Base-by-base conservation (phyloP, 2,888 invertebrate species). In the Bibio marci region DNA sequence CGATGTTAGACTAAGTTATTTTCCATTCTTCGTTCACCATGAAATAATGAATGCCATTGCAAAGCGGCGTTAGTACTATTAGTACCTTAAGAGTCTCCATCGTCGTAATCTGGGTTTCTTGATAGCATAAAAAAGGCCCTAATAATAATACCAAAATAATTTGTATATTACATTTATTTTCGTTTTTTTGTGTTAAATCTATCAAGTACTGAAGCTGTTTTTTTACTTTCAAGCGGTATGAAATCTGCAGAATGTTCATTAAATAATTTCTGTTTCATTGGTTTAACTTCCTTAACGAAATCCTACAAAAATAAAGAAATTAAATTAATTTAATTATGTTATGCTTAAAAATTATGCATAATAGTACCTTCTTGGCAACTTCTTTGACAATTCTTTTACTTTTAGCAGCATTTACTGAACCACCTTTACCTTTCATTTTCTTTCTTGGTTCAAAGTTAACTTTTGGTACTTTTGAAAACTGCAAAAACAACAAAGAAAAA, bases 11-110 rank as follows among this genome's bases (percentile, higher is more conserved):
- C n/a, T n/a, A n/a, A n/a, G n/a, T n/a, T n/a, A n/a, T n/a, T n/a
- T n/a, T n/a, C 35, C 35, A 26, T 25, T 35, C 35, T 3, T 4
- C 14, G 10, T 35, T 35, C 8, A 14, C 14, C 35, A 35, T 22
- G 7, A 71, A 64, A 37, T 70, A 60, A 28, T 67, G 57, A 26
- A 86, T 61, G 34, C 74, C 66, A 48, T 80, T 71, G 51, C 79
- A 80, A 58, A 90, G 88, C 1, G 90, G 87, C 1, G 82, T 73
- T 4, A 80, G 64, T 37, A 87, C 61, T 2, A 85, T 82, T 0
- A 88, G 88, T 50, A 80, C 80, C 3, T 55, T 46, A 1, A 52
- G 50, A 1, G 54, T n/a, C n/a, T n/a, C n/a, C n/a, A n/a, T n/a
- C n/a, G n/a, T n/a, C n/a, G n/a, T n/a, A n/a, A n/a, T n/a, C n/a